phyloP scores from a whole-genome alignment of 2,797 vertebrate species.

The Argya squamiceps region DNA sequence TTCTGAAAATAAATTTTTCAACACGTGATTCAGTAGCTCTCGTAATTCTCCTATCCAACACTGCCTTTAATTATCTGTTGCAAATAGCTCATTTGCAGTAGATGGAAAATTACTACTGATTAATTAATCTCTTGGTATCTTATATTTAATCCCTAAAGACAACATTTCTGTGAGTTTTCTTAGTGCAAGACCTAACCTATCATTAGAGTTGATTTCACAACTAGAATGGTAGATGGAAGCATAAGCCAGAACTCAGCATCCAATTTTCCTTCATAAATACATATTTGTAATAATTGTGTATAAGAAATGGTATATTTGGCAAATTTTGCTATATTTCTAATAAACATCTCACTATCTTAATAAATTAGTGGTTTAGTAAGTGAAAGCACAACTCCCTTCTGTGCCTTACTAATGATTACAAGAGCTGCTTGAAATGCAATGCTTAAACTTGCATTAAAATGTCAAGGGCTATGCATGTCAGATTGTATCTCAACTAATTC shows the following conservation, averaged over 20 bases:
- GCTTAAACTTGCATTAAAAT: constrained; percentile 73
- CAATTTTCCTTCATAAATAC: neutral
- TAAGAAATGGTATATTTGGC: neutral
- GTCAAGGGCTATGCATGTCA: constrained; percentile 71
- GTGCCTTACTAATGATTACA: constrained; percentile 56
- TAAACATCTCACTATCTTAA: constrained; percentile 41
- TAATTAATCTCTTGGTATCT: constrained; percentile 26
- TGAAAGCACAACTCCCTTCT: constrained; percentile 45
- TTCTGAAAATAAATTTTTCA: neutral
- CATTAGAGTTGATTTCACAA: neutral
- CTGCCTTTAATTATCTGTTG: neutral
- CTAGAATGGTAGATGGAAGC: neutral
- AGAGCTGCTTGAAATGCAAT: constrained; percentile 68
- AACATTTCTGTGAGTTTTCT: neutral
- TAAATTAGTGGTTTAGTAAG: constrained; percentile 56
- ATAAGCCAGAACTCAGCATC: neutral
- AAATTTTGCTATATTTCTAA: constrained; percentile 43
- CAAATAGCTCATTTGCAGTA: constrained; percentile 28
- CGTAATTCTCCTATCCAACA: neutral
- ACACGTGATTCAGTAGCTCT: constrained; percentile 1
- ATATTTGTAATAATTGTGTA: neutral
- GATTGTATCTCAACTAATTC: constrained; percentile 65
- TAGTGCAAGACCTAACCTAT: neutral
- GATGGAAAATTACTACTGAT: constrained; percentile 8
- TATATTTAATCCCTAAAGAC: neutral